phyloP scores from a whole-genome alignment of 64 coral and sea anemone species.

The Montipora capricornis region DNA sequence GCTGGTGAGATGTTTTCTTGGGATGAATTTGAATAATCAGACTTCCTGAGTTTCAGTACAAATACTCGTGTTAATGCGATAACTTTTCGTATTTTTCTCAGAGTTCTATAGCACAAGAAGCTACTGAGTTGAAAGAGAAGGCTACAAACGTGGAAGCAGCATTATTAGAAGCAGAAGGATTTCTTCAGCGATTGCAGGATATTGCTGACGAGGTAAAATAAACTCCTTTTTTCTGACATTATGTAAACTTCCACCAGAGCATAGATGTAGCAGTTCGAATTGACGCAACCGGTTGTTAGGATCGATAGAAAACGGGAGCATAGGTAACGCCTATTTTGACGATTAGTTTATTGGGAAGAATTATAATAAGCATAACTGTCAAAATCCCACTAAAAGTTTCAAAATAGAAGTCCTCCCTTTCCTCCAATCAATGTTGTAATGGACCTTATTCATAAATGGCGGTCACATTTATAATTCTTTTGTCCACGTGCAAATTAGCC shows the following conservation, averaged over 20 bases:
- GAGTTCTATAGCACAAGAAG: constrained; percentile 61
- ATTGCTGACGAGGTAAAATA: constrained; percentile 80
- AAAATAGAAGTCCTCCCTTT: no score
- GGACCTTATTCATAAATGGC: no score
- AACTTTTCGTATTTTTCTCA: background rate
- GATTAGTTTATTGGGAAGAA: no score
- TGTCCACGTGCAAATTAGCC: no score
- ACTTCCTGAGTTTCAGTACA: no score
- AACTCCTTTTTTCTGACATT: background rate
- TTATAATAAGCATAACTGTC: no score
- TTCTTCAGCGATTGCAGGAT: constrained; percentile 80
- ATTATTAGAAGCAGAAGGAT: constrained; percentile 73
- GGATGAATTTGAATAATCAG: no score
- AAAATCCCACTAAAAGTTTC: no score
- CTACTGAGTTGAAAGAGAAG: constrained; percentile 67
- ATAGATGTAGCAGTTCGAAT: background rate
- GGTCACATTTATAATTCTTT: no score
- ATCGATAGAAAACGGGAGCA: no score
- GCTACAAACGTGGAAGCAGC: constrained; percentile 62
- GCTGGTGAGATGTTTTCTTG: constrained; percentile 25
- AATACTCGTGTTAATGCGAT: background rate
- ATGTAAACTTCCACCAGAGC: background rate
- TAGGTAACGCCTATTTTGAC: no score
- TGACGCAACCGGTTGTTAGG: background rate
- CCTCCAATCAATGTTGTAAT: no score